These are phyloP conservation scores for Drosophila nikananu DNA, from an alignment of 1,140 invertebrate genomes.

Conservation along the genomic window DNA sequence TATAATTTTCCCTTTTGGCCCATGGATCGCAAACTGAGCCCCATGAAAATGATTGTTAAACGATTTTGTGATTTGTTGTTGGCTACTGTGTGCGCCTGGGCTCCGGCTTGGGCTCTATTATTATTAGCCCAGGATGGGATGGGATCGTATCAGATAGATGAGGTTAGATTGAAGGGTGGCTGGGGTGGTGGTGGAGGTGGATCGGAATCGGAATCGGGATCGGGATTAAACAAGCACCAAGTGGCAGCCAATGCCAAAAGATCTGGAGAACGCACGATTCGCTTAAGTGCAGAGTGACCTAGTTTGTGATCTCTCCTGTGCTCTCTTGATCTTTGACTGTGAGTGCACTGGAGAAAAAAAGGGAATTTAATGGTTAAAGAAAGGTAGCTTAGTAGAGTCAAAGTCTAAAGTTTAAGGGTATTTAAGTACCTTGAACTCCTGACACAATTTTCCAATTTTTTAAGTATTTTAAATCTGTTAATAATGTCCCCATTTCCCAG, in stretches of 20 bases:
- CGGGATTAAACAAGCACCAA: slow-evolving; percentile 53
- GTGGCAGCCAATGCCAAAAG: slow-evolving; percentile 73
- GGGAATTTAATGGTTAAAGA: no score
- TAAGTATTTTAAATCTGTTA: accelerated
- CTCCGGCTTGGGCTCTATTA: slow-evolving; percentile 43
- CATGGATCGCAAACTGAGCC: slow-evolving; percentile 33
- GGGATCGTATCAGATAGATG: slow-evolving; percentile 2
- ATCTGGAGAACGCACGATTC: slow-evolving; percentile 71
- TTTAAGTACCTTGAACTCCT: neutral
- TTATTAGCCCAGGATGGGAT: slow-evolving; percentile 59
- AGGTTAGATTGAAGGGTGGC: slow-evolving; percentile 24
- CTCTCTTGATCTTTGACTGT: slow-evolving; percentile 62
- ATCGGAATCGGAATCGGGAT: slow-evolving; percentile 13
- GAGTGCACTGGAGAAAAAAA: neutral
- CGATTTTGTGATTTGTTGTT: slow-evolving; percentile 84
- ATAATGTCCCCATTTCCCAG: neutral
- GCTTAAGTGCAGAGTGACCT: slow-evolving; percentile 79
- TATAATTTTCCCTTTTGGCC: slow-evolving; percentile 82
- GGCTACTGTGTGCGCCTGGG: slow-evolving; percentile 69
- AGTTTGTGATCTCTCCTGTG: slow-evolving; percentile 53
- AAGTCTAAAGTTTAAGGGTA: neutral
- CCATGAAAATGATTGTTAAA: slow-evolving; percentile 83
- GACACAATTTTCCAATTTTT: neutral
- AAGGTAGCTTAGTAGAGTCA: no score
- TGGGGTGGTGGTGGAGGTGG: neutral